These are phyloP conservation scores for Deilephila porcellus DNA, from an alignment of 2,888 invertebrate species.

Conservation along the genomic window DNA sequence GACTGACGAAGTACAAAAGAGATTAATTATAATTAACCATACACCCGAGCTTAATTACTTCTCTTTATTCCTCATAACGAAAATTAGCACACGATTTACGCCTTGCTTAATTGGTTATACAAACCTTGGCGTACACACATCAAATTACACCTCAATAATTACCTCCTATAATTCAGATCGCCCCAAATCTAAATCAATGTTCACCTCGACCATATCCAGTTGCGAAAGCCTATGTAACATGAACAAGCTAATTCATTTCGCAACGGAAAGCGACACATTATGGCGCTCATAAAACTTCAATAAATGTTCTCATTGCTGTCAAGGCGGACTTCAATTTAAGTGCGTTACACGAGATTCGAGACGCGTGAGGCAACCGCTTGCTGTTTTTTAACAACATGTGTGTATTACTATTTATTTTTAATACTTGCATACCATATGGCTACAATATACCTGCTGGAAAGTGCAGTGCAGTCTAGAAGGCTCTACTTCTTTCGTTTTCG, in stretches of 20 bases:
- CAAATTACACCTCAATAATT: background rate
- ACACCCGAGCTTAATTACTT: background rate
- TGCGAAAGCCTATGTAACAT: background rate
- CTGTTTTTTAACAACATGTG: background rate
- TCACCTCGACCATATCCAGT: conserved; percentile 19
- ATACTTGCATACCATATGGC: no score
- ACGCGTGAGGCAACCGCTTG: conserved; percentile 2
- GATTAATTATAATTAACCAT: no score
- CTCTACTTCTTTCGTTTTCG: no score
- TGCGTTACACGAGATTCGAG: conserved; percentile 10
- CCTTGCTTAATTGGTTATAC: background rate
- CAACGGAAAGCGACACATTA: conserved; percentile 17
- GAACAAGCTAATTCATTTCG: conserved; percentile 14
- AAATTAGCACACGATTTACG: background rate
- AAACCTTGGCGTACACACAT: background rate
- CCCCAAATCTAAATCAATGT: conserved; percentile 6
- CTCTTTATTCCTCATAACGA: background rate
- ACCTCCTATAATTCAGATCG: background rate
- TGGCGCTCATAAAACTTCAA: conserved; percentile 25
- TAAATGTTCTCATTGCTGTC: conserved; percentile 25
- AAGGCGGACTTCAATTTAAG: conserved; percentile 30
- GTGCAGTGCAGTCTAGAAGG: no score
- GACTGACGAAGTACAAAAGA: no score
- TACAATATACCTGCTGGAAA: no score
- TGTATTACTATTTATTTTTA: background rate